phyloP scores from a whole-genome alignment of 2,888 invertebrate species.

The Eupithecia insigniata region DNA sequence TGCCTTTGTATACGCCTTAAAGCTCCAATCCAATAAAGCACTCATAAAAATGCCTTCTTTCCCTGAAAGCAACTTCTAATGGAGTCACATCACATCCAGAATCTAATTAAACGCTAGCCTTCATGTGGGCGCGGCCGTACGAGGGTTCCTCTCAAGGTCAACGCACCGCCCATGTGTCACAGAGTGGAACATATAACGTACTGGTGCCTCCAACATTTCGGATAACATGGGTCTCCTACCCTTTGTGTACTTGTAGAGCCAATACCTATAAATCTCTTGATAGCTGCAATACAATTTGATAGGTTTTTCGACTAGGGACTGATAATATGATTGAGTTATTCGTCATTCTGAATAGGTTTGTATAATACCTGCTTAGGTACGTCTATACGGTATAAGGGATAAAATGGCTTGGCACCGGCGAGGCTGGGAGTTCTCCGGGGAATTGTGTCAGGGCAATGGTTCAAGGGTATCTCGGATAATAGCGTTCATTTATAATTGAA shows the following conservation, averaged over 20 bases:
- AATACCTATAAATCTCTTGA: constrained; percentile 1
- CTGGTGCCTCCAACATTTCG: constrained; percentile 22
- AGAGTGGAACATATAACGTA: neutral
- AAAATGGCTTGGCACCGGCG: constrained; percentile 44
- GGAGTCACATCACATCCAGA: constrained; percentile 27
- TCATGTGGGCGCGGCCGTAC: constrained; percentile 29
- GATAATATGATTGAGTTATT: constrained; percentile 26
- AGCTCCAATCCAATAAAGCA: constrained; percentile 15
- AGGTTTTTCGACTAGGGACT: constrained; percentile 27
- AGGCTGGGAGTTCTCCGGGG: constrained; percentile 40
- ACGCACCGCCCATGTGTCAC: constrained; percentile 31
- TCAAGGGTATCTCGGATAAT: constrained; percentile 56
- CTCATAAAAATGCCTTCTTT: constrained; percentile 11
- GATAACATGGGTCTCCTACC: neutral
- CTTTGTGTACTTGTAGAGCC: constrained; percentile 11
- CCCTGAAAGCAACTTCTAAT: constrained; percentile 23
- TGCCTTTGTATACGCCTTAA: too few relatives aligned
- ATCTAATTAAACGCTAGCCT: constrained; percentile 41
- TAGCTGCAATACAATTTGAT: constrained; percentile 27
- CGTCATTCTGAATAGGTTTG: neutral
- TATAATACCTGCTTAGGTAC: neutral
- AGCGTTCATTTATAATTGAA: constrained; percentile 43
- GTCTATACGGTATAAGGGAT: constrained; percentile 41
- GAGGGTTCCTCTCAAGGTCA: constrained; percentile 40
- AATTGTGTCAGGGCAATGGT: constrained; percentile 68